Evolutionary conservation across 2,888 invertebrate genomes (phyloP), one percentile per base, ranked within the genome.

Genomic region (Ornithoptera alexandrae): DNA sequence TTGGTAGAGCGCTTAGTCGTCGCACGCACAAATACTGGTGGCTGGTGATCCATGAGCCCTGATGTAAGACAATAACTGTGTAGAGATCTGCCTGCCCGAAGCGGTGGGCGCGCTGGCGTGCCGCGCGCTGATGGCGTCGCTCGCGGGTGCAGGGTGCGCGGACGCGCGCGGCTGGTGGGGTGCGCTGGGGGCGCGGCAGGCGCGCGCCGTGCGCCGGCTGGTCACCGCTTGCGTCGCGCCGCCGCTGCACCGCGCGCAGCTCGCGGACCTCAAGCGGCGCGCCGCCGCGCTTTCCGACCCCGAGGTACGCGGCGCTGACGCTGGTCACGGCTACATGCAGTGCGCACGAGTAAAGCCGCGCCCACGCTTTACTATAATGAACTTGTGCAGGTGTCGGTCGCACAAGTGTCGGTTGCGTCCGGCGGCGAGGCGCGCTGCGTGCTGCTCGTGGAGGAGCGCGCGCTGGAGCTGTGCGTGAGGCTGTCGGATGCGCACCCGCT

Each of bases 401-500:
- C n/a, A 20, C 72, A 71, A 20, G 66, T 67, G 68, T 24, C 72
- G 24, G 95, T 96, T 71, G 94, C 94, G 18, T 94, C 95, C 1
- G 90, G 96, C 72, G 97, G 96, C 72, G 98, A 98, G 93, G 96
- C 98, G 62, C 89, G 95, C 56, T 97, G 98, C 24, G 93, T 94
- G 18, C 97, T 98, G 86, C 93, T 94, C 22, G 94, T 98, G 74
- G 98, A 97, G 78, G 97, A 97, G 74, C 95, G 95, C 0, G 94
- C 94, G 74, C 95, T 98, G 85, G 97, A 97, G 85, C 92, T 99
- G 73, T 92, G 94, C 36, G 95, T 99, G 76, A 92, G 94, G 62
- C 90, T 99, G 74, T 96, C 98, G 0, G 83, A 91, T 36, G 97
- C 98, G 87, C 96, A 98, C 93, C 99, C 99, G 1, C 93, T 99